Conservation (phyloP, 2,888 invertebrate species). For the Papilio elwesi region DNA sequence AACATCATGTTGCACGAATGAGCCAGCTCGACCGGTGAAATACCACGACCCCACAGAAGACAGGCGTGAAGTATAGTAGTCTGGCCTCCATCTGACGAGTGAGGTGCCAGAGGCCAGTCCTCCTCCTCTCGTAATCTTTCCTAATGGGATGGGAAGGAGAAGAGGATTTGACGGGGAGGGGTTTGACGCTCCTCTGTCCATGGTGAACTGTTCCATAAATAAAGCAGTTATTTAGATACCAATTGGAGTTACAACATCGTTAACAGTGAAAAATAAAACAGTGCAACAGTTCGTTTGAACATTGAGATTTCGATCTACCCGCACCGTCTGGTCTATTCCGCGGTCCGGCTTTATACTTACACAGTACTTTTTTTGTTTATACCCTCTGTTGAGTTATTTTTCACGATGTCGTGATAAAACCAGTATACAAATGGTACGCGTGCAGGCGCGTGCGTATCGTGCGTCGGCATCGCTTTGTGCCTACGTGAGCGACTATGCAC, state of each 20-base stretch:
- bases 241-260: conserved; percentile 40
- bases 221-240: conserved; percentile 4
- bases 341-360: conserved; percentile 50
- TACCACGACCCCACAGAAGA: no score
- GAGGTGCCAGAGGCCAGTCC: no score
- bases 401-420: conserved; percentile 61
- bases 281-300: conserved; percentile 19
- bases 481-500: conserved; percentile 36
- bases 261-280: conserved; percentile 31
- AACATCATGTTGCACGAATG: no score
- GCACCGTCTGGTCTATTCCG: conserved; percentile 43
- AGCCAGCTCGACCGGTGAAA: no score
- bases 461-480: conserved; percentile 50
- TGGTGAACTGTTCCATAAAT: no score
- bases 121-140: no score
- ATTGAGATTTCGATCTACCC: conserved; percentile 48
- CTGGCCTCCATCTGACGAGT: no score
- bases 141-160: no score
- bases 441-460: conserved; percentile 48
- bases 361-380: conserved; percentile 47
- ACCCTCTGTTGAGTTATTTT: conserved; percentile 52
- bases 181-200: no score
- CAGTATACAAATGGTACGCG: conserved; percentile 51
- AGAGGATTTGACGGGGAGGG: no score
- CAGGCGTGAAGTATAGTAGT: no score